Evolutionary conservation across 2,113 vertebrate genomes (phyloP), one percentile per base, ranked within the genome.

Genomic region (Xyliphius kryptos): DNA sequence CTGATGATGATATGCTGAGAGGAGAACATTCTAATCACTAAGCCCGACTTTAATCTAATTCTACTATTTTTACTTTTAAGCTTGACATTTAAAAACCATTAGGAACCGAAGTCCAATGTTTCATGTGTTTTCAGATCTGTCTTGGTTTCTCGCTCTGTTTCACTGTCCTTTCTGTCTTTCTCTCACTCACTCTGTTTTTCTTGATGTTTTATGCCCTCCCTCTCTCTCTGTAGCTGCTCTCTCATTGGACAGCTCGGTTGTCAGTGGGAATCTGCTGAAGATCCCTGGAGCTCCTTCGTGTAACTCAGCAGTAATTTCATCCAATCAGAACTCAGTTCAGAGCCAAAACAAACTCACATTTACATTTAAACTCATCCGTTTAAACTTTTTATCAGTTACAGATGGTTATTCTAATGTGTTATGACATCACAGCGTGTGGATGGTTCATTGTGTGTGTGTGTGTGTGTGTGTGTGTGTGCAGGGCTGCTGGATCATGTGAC

Each of bases 401-500:
- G 26, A 32, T 6, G 2, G 26, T 32, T 32, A 6, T 32, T 32
- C 4, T 32, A 32, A 5, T 32, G 26, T 6, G 7, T 32, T 32
- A 32, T 32, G 26, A 32, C 26, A 32, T 32, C 26, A 32, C 26
- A 32, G 1, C 7, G 26, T 53, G 36, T 32, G 38, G n/a, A 64
- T 26, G 21, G n/a, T 61, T 2, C n/a, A 43, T n/a, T 52, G 16
- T 15, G 68, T 9, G 5, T 38, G 36, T 20, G 9, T 70, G 22
- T 21, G 17, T 56, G 19, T 38, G 0, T 54, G 12, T 66, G 32
- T 70, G 46, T 76, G 14, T 52, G 61, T 41, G 17, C 59, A 99
- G 96, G 95, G 75, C 92, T 99, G 60, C 85, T 99, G 71, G 95
- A 99, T 76, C 93, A 99, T 0, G 95, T 98, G 62, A 98, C 95